These are phyloP conservation scores for Acanthosepion lycidas DNA, from an alignment of 2,888 invertebrate species.

Conservation along the genomic window DNA sequence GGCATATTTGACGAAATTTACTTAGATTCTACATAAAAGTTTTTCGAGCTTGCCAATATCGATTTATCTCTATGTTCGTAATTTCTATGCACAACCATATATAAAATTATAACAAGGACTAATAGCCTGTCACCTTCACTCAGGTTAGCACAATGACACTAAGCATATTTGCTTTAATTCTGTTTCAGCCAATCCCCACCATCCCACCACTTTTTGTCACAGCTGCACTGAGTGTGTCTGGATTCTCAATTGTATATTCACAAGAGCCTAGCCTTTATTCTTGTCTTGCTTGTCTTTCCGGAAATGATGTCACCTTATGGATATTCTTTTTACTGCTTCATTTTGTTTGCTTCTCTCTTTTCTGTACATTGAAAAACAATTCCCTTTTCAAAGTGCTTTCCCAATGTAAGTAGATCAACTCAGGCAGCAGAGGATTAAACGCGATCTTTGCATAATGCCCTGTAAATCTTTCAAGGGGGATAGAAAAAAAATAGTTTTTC, in stretches of 20 bases:
- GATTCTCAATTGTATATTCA: too few species aligned
- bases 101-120: not conserved
- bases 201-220: not conserved
- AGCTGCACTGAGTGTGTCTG: too few species aligned
- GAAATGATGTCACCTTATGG: not conserved
- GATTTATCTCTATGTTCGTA: too few species aligned
- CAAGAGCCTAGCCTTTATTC: not conserved
- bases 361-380: not conserved
- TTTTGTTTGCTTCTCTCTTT: not conserved
- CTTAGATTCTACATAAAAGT: not conserved
- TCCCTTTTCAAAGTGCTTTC: not conserved
- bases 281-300: not conserved
- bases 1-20: not conserved
- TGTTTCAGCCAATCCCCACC: too few species aligned
- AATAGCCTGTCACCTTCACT: constrained; percentile 33
- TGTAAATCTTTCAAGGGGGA: not conserved
- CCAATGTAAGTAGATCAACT: not conserved
- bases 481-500: not conserved
- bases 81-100: not conserved
- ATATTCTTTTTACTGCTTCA: not conserved
- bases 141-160: not conserved
- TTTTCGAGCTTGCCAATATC: too few species aligned
- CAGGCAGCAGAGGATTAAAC: not conserved
- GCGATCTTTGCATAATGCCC: not conserved
- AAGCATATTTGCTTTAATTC: not conserved